Evolutionary conservation across 2,797 vertebrate species (phyloP).

Genomic region (Rhinella marina): DNA sequence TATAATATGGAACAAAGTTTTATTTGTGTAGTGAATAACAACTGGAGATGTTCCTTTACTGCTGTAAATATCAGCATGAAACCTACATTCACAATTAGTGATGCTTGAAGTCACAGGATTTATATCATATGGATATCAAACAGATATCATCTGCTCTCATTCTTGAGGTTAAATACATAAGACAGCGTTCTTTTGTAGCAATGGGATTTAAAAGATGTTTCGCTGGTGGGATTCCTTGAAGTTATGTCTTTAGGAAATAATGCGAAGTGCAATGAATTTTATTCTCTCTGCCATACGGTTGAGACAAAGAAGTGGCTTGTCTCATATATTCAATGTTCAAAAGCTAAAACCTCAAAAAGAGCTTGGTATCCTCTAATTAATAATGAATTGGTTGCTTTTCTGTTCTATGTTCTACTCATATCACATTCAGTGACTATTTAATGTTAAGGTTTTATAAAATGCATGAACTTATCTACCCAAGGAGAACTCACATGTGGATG

Average conservation of each 20-base stretch:
- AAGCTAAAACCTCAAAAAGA: conserved; percentile 19
- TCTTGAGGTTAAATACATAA: conserved; percentile 28
- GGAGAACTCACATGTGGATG: conserved; percentile 38
- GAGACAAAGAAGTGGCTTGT: conserved; percentile 13
- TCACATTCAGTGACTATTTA: conserved; percentile 43
- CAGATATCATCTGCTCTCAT: conserved; percentile 3
- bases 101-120: conserved; percentile 12
- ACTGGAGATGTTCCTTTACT: not conserved
- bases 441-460: conserved; percentile 27
- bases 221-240: conserved; percentile 6
- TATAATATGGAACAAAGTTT: not conserved
- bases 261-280: not conserved
- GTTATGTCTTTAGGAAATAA: conserved; percentile 1
- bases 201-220: conserved; percentile 1
- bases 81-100: not conserved
- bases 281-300: conserved; percentile 30
- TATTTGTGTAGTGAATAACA: not conserved
- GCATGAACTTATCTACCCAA: conserved; percentile 39
- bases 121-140: conserved; percentile 26
- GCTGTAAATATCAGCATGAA: not conserved
- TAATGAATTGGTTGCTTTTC: conserved; percentile 4
- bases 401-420: conserved; percentile 10
- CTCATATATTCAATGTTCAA: conserved; percentile 36
- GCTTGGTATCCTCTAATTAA: conserved; percentile 27
- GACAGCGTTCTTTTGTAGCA: conserved; percentile 6